A percentile compares a stretch with the other conserved stretches of the same genome.
phyloP scores from a whole-genome alignment of 2,888 invertebrate species.

The Hyles lineata region DNA sequence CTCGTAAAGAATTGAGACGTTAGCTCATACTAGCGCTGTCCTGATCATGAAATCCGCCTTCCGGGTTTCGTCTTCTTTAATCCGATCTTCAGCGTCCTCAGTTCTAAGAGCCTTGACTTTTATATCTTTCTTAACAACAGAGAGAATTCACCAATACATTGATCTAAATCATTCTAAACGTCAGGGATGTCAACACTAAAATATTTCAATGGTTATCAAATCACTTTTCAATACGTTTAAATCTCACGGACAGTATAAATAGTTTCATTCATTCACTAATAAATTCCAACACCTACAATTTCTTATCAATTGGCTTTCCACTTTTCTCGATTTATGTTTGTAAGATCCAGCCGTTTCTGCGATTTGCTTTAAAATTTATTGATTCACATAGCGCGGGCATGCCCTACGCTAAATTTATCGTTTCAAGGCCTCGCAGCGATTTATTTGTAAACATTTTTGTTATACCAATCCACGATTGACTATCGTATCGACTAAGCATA shows the following conservation, averaged over 20 bases:
- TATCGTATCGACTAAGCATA: not conserved
- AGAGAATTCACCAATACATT: too few species aligned
- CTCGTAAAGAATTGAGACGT: too few species aligned
- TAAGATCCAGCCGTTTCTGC: conserved; percentile 48
- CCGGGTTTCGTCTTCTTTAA: too few species aligned
- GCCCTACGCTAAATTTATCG: conserved; percentile 49
- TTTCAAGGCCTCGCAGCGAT: conserved; percentile 40
- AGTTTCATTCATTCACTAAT: conserved; percentile 27
- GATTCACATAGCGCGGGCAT: conserved; percentile 49
- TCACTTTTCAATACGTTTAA: not conserved
- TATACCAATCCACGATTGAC: conserved; percentile 13
- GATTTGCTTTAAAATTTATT: conserved; percentile 55
- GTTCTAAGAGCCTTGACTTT: too few species aligned
- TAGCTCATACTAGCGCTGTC: too few species aligned
- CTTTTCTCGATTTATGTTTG: conserved; percentile 49
- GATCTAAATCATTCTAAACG: not conserved
- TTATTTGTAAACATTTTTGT: conserved; percentile 46
- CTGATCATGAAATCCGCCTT: too few species aligned
- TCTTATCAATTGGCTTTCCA: conserved; percentile 40
- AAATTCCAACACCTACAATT: conserved; percentile 26
- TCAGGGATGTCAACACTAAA: not conserved
- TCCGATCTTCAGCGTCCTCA: too few species aligned
- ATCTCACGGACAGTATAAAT: not conserved
- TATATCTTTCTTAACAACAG: too few species aligned
- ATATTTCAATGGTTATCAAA: not conserved